Base-by-base conservation (phyloP, 2,113 vertebrate genomes). In the Atrichornis clamosus region DNA sequence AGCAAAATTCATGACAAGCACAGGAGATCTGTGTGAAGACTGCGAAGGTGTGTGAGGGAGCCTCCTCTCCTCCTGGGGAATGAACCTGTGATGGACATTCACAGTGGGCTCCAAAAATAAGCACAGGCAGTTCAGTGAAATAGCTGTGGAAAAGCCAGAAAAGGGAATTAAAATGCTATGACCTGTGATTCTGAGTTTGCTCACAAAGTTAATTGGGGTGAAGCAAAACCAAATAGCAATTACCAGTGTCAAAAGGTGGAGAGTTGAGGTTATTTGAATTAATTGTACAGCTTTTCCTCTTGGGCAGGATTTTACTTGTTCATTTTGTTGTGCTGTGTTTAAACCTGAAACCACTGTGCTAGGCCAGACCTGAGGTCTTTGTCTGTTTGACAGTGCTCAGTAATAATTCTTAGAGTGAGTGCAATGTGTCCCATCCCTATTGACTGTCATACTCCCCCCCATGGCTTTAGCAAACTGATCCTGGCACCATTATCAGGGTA, bases 71-170 rank as follows among this genome's bases (percentile, higher is more conserved):
- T 37, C 1, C 13, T 35, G n/a, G 7, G 8, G 16, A 35, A 2
- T 11, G 9, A 6, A 1, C 52, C 58, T 80, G 37, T 39, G 11
- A 14, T 3, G 47, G 60, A 37, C 0, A 2, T 17, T 59, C 7
- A 10, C 58, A 26, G 73, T 35, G 2, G 53, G 17, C 26, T 55
- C 64, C 46, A 44, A 5, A 56, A 73, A 4, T 6, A 7, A 64
- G 28, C 0, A 0, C 20, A 11, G 58, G 42, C 56, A 62, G n/a
- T 28, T 79, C n/a, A 12, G 0, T 22, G n/a, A 14, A 72, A 16
- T 3, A 30, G 19, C 39, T 24, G 0, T 10, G 39, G 53, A 42
- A 59, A 53, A 72, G 35, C 13, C 80, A 37, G 44, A 8, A 44
- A 17, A 15, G 37, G 46, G 46, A 73, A 67, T 28, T 9, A 46